These are phyloP conservation scores for Hystrix cristata DNA, from an alignment of 2,113 vertebrate species.

Conservation along the genomic window DNA sequence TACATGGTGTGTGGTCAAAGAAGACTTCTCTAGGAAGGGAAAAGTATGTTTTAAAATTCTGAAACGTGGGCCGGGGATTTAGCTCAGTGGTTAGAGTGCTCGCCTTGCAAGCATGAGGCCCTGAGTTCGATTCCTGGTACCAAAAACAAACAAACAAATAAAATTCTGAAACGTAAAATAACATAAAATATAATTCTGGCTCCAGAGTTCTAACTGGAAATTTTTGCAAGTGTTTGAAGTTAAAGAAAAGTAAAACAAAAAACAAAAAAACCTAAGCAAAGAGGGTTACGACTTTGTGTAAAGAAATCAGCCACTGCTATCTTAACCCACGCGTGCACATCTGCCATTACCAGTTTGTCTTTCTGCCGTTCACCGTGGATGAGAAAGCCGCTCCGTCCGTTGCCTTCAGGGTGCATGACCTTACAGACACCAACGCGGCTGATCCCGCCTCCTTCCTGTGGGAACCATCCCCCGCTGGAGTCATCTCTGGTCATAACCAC, in stretches of 20 bases:
- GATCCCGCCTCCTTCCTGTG: constrained; percentile 98
- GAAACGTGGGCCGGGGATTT: no score
- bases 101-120: no score
- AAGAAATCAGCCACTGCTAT: neutral
- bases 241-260: neutral
- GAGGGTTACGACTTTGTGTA: constrained; percentile 52
- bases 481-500: constrained; percentile 99
- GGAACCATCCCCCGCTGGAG: constrained; percentile 99
- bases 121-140: no score
- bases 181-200: neutral
- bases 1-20: neutral
- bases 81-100: no score
- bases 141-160: no score
- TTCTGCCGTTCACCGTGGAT: constrained; percentile 98
- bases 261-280: constrained; percentile 52
- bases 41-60: neutral
- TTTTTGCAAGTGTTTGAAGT: neutral
- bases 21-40: neutral
- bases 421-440: constrained; percentile 99
- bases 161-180: neutral
- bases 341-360: constrained; percentile 96
- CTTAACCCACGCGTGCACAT: neutral
- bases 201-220: neutral
- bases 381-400: constrained; percentile 95
- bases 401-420: constrained; percentile 93